Evolutionary conservation across 2,888 invertebrate species (phyloP).

Genomic region (Conus canariensis): DNA sequence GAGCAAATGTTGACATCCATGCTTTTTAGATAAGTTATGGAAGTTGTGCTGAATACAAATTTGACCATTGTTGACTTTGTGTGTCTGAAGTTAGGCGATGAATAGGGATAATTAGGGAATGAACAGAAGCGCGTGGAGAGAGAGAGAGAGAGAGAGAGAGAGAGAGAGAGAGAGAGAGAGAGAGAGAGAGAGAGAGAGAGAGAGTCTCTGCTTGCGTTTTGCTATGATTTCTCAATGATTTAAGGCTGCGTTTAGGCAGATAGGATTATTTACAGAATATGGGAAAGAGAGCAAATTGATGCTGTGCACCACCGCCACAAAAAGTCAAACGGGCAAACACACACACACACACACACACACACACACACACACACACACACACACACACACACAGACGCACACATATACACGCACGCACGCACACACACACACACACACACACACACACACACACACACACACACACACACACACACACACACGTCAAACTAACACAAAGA

Average conservation of each 20-base stretch:
- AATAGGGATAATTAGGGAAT: too few species aligned
- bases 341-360: not conserved
- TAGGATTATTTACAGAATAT: not conserved
- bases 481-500: not conserved
- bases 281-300: not conserved
- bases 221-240: not conserved
- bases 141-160: too few species aligned
- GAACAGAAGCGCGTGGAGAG: not conserved
- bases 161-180: not conserved
- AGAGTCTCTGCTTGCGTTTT: not conserved
- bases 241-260: not conserved
- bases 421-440: not conserved
- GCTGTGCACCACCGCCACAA: too few species aligned
- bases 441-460: conserved; percentile 10
- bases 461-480: conserved; percentile 10
- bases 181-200: not conserved
- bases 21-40: too few species aligned
- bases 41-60: too few species aligned
- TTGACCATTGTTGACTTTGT: too few species aligned
- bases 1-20: too few species aligned
- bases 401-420: not conserved
- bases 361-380: not conserved
- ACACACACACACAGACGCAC: not conserved
- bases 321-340: not conserved
- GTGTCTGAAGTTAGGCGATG: too few species aligned